Base-by-base conservation (phyloP, 2,113 vertebrate genomes). In the Bubalus kerabau region DNA sequence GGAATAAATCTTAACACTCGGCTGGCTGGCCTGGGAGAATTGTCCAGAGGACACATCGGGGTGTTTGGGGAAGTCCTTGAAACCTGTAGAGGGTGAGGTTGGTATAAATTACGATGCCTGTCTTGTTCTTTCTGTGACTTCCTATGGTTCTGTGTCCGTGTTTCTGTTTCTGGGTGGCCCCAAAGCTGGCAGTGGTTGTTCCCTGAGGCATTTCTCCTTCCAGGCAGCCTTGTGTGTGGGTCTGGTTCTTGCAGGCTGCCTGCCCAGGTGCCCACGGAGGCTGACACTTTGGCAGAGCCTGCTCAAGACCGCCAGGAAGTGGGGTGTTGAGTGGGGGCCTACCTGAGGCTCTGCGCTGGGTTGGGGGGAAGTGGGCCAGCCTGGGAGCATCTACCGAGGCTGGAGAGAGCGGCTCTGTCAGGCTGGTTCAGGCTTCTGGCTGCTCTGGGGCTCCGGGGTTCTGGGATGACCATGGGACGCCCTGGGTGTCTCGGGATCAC, bases 251-350 rank as follows among this genome's bases (percentile, higher is more conserved):
- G 48, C 24, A 12, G 46, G n/a, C 48, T n/a, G 0, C 78, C 84
- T 94, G n/a, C 54, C 0, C 1, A 24, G 71, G 83, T 5, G 9
- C 40, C 23, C 6, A 1, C 24, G 2, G 12, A 4, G 30, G 23
- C 7, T 36, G 82, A 82, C 54, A n/a, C 40, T 32, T n/a, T 2
- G 1, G 76, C 11, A 28, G 8, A 21, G 30, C 36, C 28, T 1
- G 23, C 40, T 64, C 24, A 5, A 10, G 62, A 12, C 67, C 23
- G 8, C 32, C n/a, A 2, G 28, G 14, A 36, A n/a, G 76, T 52
- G 82, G 59, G 52, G 11, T 3, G 5, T 4, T 7, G 28, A 74
- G 71, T n/a, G 57, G 71, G 32, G 15, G 11, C 56, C n/a, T 15
- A 48, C 36, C n/a, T 1, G 7, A 7, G 43, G 46, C 36, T 84